Evolutionary conservation across 1,140 invertebrate species (phyloP), one percentile per base, ranked within the genome.

Genomic region (Phymorhynchus buccinoides): DNA sequence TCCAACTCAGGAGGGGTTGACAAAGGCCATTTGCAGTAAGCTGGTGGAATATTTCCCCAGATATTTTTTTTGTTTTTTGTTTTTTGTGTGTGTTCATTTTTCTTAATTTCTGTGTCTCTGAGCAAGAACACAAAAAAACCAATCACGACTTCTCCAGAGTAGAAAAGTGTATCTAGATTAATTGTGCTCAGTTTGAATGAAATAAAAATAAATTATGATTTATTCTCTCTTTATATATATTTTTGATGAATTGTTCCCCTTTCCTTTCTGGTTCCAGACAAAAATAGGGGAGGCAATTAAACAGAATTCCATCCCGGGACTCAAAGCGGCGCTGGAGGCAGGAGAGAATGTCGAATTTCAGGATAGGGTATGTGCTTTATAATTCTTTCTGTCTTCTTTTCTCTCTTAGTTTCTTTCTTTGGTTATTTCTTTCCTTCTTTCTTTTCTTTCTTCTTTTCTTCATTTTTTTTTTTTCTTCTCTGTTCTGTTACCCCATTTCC

Each of bases 261-360:
- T 32, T 71, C 41, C 3, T 16, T 87, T 41, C 75, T 78, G 42
- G 3, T 88, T 88, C 30, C 84, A 91, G 90, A 90, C 90, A 32
- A 86, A 83, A 77, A 89, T 91, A 84, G 90, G 90, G 14, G 81
- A 88, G 83, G 89, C 90, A 35, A 89, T 91, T 30, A 73, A 71
- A 42, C 68, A 84, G 32, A 87, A 84, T 27, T 83, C 88, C 66
- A 87, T 88, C 9, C 41, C 84, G 16, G 84, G 80, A 79, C 56
- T 91, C 32, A 88, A 89, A 77, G 71, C 68, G 41, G 78, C 89
- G 39, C 73, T 91, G 12, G 80, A 83, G 39, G 66, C 71, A 79
- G 88, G 89, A 39, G 88, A 90, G 85, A 87, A 91, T 83, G 82
- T 87, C 39, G 68, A 86, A 3, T 83, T 86, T 71, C 89, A 88